Evolutionary conservation across 37 sponge, comb jelly and placozoan species (phyloP).

Genomic region (Aplysina aerophoba): DNA sequence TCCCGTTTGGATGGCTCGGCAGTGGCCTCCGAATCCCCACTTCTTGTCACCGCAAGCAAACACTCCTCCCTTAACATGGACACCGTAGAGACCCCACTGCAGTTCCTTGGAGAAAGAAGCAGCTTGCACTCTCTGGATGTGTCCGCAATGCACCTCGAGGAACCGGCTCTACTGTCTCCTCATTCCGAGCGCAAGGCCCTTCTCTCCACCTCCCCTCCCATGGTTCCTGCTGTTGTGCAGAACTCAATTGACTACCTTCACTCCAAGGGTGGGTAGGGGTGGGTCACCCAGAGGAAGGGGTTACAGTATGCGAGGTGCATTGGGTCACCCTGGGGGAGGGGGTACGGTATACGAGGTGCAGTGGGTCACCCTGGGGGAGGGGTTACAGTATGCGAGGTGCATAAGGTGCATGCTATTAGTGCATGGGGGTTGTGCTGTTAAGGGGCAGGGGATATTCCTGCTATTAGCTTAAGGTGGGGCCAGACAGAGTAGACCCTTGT

Average conservation of each 20-base stretch:
- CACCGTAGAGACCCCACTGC: too few species aligned
- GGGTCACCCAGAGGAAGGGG: too few species aligned
- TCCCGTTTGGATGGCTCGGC: not conserved
- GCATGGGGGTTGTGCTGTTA: too few species aligned
- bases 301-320: too few species aligned
- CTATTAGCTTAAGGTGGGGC: too few species aligned
- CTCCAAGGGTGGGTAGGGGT: slow-evolving; percentile 41
- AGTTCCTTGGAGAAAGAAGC: not conserved
- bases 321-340: not conserved
- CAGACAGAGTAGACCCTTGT: too few species aligned
- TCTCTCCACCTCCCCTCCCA: slow-evolving; percentile 46
- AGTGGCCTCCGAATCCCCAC: not conserved
- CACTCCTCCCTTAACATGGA: slow-evolving; percentile 13
- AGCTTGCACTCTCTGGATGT: not conserved
- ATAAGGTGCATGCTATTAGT: too few species aligned
- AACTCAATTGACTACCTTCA: slow-evolving; percentile 73
- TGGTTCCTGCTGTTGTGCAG: slow-evolving; percentile 62
- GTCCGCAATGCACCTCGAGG: not conserved
- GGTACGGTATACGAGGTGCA: too few species aligned
- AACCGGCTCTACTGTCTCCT: slow-evolving; percentile 5
- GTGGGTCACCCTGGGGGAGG: too few species aligned
- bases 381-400: too few species aligned
- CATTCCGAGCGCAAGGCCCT: slow-evolving; percentile 18
- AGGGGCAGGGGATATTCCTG: too few species aligned
- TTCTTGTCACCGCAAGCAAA: not conserved